phyloP scores from a whole-genome alignment of 2,113 vertebrate species.

The Caranx ignobilis region DNA sequence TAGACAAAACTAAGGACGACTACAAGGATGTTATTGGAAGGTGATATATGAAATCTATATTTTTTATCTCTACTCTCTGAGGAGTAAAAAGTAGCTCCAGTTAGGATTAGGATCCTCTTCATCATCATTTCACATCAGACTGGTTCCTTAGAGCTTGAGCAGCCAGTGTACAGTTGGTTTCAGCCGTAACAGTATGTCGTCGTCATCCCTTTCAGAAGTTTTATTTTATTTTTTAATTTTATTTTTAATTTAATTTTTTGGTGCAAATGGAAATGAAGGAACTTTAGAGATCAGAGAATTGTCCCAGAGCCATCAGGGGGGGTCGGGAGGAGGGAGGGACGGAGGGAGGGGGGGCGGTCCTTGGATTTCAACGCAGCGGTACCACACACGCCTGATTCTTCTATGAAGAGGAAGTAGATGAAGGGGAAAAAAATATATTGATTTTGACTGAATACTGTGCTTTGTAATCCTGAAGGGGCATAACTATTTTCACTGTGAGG shows the following conservation, averaged over 20 bases:
- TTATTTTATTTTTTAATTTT: no score
- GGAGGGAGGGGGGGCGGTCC: neutral
- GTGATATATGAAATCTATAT: constrained; percentile 56
- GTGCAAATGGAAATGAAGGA: constrained; percentile 72
- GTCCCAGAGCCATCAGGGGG: constrained; percentile 57
- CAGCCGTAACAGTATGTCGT: constrained; percentile 44
- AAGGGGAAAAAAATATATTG: constrained; percentile 77
- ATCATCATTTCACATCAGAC: constrained; percentile 49
- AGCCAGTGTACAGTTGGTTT: constrained; percentile 49
- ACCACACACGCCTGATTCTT: constrained; percentile 76
- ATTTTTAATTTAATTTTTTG: constrained; percentile 52
- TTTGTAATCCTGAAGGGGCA: constrained; percentile 87
- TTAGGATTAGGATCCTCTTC: constrained; percentile 43
- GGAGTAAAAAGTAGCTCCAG: constrained; percentile 45
- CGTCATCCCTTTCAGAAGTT: constrained; percentile 64
- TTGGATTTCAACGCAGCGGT: constrained; percentile 71
- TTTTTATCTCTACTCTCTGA: constrained; percentile 56
- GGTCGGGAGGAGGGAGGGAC: no score
- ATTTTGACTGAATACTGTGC: constrained; percentile 88
- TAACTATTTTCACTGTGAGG: constrained; percentile 89
- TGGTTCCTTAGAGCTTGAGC: constrained; percentile 60
- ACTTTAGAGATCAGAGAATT: constrained; percentile 31
- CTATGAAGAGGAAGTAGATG: constrained; percentile 79
- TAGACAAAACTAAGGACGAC: constrained; percentile 43
- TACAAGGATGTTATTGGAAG: constrained; percentile 54